A percentile compares a stretch with the other conserved stretches of the same genome.
Evolutionary conservation across 2,113 vertebrate genomes (phyloP).

Genomic region (Anarrhichthys ocellatus): DNA sequence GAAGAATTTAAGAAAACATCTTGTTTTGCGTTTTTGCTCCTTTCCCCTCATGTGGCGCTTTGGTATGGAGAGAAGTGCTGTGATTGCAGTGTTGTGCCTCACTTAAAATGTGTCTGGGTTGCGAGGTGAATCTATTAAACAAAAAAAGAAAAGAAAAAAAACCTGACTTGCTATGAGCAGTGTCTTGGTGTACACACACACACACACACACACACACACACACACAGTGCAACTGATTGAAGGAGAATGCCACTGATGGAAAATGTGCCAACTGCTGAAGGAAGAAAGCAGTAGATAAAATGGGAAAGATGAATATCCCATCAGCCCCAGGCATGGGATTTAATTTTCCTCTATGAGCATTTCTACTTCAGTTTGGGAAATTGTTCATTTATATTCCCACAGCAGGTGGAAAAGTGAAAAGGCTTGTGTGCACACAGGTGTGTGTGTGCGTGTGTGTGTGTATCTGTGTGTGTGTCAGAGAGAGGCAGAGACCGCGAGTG

Average conservation of each 20-base stretch:
- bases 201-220: constrained; percentile 32
- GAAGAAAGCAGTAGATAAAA: constrained; percentile 77
- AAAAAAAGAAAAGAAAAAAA: constrained; percentile 21
- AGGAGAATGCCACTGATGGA: constrained; percentile 75
- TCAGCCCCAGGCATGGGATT: constrained; percentile 78
- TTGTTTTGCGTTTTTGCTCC: not conserved
- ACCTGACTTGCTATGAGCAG: constrained; percentile 37
- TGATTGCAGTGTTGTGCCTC: constrained; percentile 7
- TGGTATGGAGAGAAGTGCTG: not conserved
- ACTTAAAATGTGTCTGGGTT: constrained; percentile 40
- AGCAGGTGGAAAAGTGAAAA: constrained; percentile 68
- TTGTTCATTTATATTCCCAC: constrained; percentile 79
- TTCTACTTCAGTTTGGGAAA: constrained; percentile 76
- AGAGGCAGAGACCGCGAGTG: constrained; percentile 41
- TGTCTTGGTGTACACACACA: constrained; percentile 53
- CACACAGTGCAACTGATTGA: constrained; percentile 66
- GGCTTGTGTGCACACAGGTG: constrained; percentile 8
- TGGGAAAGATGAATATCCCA: constrained; percentile 79
- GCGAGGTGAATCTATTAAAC: constrained; percentile 56
- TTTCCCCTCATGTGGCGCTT: not conserved
- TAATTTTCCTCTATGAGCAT: constrained; percentile 80
- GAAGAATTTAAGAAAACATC: constrained; percentile 8
- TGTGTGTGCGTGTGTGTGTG: constrained; percentile 11
- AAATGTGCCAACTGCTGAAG: constrained; percentile 72
- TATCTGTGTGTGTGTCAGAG: not conserved